Conservation (phyloP, 2,797 vertebrate species). For the Lerista edwardsae region DNA sequence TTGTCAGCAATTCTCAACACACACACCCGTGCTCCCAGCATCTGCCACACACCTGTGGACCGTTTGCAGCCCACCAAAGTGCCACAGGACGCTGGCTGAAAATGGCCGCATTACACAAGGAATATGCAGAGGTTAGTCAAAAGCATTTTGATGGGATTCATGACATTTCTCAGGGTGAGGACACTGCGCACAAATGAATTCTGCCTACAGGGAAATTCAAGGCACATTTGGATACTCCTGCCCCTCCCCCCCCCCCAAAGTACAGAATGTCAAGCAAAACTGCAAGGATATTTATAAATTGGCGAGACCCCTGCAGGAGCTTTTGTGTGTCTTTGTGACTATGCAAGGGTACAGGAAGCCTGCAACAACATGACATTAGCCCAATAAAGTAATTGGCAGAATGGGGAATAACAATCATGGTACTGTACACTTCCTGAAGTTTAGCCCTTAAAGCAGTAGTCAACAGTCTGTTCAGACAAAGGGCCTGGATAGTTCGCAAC, state of each 20-base stretch:
- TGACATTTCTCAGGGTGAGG: neutral
- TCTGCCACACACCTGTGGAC: too few species aligned
- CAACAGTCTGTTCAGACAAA: too few species aligned
- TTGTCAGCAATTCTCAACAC: too few species aligned
- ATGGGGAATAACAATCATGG: too few species aligned
- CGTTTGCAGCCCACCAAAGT: too few species aligned
- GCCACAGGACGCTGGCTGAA: too few species aligned
- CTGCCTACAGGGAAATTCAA: neutral
- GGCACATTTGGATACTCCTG: neutral
- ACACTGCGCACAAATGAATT: neutral
- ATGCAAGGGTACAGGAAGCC: neutral
- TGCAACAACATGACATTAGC: neutral
- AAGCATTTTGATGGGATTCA: neutral
- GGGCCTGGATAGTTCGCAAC: too few species aligned
- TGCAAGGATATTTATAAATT: neutral
- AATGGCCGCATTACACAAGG: neutral
- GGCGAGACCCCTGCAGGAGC: neutral
- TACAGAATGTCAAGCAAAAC: neutral
- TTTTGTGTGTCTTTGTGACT: neutral
- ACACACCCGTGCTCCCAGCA: too few species aligned
- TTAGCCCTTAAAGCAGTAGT: too few species aligned
- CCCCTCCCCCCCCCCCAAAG: too few species aligned
- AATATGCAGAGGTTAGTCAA: neutral
- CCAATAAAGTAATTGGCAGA: neutral
- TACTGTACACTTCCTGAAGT: too few species aligned